Evolutionary conservation across 1,140 invertebrate species (phyloP).

Genomic region (Coptotermes formosanus): DNA sequence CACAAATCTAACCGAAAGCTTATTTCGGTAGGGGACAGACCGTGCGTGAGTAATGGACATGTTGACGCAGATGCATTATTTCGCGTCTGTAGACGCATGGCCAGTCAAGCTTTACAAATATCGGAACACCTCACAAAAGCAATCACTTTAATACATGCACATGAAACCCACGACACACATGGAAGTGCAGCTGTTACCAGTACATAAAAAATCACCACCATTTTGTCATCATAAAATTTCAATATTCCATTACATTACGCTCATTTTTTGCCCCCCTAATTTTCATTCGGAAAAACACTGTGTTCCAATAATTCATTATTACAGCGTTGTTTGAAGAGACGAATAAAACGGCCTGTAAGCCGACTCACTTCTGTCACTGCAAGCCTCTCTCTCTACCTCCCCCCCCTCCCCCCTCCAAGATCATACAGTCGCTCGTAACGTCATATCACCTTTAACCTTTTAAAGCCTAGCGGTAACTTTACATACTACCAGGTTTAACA

Average conservation of each 20-base stretch:
- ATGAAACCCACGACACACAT: neutral
- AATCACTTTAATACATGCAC: neutral
- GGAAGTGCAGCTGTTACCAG: neutral
- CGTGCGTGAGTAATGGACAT: neutral
- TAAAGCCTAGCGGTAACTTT: no score
- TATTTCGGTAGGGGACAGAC: neutral
- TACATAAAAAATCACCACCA: neutral
- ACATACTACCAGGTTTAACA: no score
- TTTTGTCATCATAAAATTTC: slow-evolving; percentile 1
- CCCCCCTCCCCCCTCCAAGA: no score
- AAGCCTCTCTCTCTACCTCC: no score
- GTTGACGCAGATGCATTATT: neutral
- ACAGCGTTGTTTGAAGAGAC: neutral
- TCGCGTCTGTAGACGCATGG: neutral
- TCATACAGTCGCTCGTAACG: neutral
- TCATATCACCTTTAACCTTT: neutral
- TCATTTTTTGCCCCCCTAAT: neutral
- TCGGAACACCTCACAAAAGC: neutral
- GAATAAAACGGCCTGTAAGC: neutral
- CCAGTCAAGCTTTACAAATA: neutral
- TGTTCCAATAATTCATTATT: neutral
- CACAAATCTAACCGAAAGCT: neutral
- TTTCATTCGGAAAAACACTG: neutral
- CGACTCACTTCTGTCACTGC: neutral
- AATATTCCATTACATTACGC: neutral